These are phyloP conservation scores for Urechis unicinctus DNA, from an alignment of 2,888 invertebrate species.

Conservation along the genomic window DNA sequence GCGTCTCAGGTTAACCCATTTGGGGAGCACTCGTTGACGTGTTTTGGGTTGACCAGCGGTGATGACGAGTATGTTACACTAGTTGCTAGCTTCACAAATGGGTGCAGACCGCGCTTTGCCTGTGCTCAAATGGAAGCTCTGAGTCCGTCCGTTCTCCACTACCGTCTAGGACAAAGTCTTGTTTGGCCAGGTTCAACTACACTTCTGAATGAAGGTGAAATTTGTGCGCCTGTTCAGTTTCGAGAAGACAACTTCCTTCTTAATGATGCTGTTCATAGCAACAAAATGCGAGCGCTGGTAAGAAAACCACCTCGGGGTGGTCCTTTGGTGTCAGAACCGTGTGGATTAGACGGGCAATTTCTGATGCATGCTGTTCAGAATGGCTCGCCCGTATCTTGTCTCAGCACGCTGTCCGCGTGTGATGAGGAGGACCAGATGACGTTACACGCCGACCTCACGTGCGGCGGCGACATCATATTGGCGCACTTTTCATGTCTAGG, in stretches of 20 bases:
- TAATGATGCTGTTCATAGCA: conserved; percentile 13
- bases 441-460: conserved; percentile 4
- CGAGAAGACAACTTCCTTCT: conserved; percentile 25
- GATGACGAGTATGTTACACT: conserved; percentile 3
- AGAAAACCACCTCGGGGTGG: background rate
- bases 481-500: conserved; percentile 28
- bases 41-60: conserved; percentile 1
- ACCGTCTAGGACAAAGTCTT: background rate
- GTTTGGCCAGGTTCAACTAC: conserved; percentile 11
- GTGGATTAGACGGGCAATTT: conserved; percentile 26
- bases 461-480: conserved; percentile 10
- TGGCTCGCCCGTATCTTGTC: background rate
- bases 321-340: conserved; percentile 13
- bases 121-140: conserved; percentile 5
- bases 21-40: background rate
- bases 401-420: background rate
- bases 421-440: background rate
- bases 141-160: conserved; percentile 2
- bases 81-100: conserved; percentile 2
- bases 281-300: conserved; percentile 1
- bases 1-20: background rate
- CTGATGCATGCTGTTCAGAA: conserved; percentile 1
- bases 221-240: conserved; percentile 27
- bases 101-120: conserved; percentile 7
- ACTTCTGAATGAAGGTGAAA: conserved; percentile 13